These are phyloP conservation scores for Agonopterix subpropinquella DNA, from an alignment of 2,888 invertebrate genomes.

Conservation along the genomic window DNA sequence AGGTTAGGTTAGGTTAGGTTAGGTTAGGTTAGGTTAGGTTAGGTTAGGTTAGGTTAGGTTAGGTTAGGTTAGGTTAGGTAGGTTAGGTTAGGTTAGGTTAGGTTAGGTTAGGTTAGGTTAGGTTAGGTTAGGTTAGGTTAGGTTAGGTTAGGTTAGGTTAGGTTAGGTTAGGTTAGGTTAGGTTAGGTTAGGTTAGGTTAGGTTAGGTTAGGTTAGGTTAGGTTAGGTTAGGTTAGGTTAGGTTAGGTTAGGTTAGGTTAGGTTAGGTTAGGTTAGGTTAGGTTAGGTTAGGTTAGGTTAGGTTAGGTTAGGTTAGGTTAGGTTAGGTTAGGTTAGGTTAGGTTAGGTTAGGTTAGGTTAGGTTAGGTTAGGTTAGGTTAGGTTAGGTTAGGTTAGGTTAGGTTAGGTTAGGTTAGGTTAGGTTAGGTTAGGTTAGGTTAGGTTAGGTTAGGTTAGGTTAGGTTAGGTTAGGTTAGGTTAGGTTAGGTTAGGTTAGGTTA, in stretches of 20 bases:
- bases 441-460: conserved; percentile 11
- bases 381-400: conserved; percentile 7
- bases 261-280: conserved; percentile 14
- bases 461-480: conserved; percentile 10
- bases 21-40: conserved; percentile 2
- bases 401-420: conserved; percentile 5
- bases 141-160: conserved; percentile 17
- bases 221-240: conserved; percentile 13
- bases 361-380: conserved; percentile 13
- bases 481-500: conserved; percentile 12
- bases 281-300: conserved; percentile 10
- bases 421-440: conserved; percentile 11
- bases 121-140: conserved; percentile 15
- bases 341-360: conserved; percentile 12
- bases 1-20: conserved; percentile 6
- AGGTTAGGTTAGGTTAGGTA: conserved; percentile 10
- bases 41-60: conserved; percentile 7
- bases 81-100: conserved; percentile 15
- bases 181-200: conserved; percentile 12
- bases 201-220: conserved; percentile 10
- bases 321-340: conserved; percentile 13
- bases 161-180: conserved; percentile 15
- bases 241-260: conserved; percentile 7
- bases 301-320: conserved; percentile 14
- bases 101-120: conserved; percentile 1